phyloP scores from a whole-genome alignment of 2,797 vertebrate genomes.

The Echeneis naucrates region DNA sequence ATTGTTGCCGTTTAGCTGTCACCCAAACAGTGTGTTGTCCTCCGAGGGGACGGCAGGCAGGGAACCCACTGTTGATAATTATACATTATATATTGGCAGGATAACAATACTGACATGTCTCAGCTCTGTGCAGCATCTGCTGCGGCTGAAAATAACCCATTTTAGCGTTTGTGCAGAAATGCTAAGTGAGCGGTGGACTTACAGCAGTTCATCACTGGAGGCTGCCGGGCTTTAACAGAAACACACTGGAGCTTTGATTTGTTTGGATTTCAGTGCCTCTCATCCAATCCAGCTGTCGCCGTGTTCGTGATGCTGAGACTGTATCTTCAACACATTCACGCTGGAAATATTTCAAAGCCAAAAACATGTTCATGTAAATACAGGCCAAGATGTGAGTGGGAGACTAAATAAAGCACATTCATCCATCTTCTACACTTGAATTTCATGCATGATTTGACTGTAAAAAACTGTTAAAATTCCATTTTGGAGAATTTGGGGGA shows the following conservation, averaged over 20 bases:
- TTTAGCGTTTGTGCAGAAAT: neutral
- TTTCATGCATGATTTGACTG: too few relatives aligned
- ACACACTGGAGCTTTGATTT: neutral
- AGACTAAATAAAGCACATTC: too few relatives aligned
- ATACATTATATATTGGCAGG: neutral
- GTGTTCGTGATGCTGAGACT: too few relatives aligned
- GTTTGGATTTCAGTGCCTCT: neutral
- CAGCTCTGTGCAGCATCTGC: constrained; percentile 5
- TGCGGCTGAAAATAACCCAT: neutral
- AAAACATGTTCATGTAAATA: too few relatives aligned
- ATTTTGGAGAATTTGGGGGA: too few relatives aligned
- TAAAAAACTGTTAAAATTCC: too few relatives aligned
- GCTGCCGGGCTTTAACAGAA: neutral
- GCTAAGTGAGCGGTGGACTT: neutral
- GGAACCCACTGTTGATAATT: constrained; percentile 17
- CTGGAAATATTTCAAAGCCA: too few relatives aligned
- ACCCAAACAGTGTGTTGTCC: constrained; percentile 3
- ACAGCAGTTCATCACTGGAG: neutral
- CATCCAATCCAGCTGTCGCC: neutral
- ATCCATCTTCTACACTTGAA: too few relatives aligned
- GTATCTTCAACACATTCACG: too few relatives aligned
- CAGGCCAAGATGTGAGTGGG: too few relatives aligned
- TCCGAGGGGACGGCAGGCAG: constrained; percentile 27
- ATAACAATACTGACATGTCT: constrained; percentile 4
- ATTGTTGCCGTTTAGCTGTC: constrained; percentile 29